Evolutionary conservation across 2,797 vertebrate species (phyloP).

Genomic region (Spatula clypeata): DNA sequence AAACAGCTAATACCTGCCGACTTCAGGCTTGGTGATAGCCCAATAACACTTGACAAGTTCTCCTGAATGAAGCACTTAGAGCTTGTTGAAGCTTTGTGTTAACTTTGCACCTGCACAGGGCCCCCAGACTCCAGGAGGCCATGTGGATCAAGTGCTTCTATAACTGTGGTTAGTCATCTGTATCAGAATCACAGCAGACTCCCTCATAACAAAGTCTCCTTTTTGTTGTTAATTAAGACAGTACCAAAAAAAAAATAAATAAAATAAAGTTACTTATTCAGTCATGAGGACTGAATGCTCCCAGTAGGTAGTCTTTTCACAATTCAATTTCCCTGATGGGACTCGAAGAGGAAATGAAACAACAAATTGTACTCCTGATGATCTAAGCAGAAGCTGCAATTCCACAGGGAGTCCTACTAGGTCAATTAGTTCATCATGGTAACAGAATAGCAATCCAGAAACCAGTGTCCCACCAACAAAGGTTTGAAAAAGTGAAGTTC

Average conservation of each 20-base stretch:
- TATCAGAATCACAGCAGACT: conserved; percentile 74
- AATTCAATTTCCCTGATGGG: conserved; percentile 83
- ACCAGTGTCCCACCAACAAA: conserved; percentile 64
- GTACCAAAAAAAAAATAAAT: conserved; percentile 62
- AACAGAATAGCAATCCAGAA: conserved; percentile 77
- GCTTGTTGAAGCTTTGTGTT: conserved; percentile 56
- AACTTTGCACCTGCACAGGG: conserved; percentile 72
- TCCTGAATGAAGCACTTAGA: background rate
- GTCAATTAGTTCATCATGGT: conserved; percentile 83
- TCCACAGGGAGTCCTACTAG: conserved; percentile 76
- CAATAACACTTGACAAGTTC: background rate
- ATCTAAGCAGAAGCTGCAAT: conserved; percentile 82
- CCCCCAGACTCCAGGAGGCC: conserved; percentile 29
- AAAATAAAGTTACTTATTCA: conserved; percentile 80
- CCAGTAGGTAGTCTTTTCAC: conserved; percentile 82
- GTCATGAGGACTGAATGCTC: conserved; percentile 77
- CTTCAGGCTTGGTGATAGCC: background rate
- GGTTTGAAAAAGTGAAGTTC: conserved; percentile 58
- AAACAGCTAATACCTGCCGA: conserved; percentile 26
- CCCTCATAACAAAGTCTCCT: conserved; percentile 76
- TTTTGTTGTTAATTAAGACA: conserved; percentile 86
- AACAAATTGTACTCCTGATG: conserved; percentile 83
- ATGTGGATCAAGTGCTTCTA: conserved; percentile 66
- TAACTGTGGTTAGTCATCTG: conserved; percentile 73
- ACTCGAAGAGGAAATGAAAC: conserved; percentile 84